Evolutionary conservation across 2,888 invertebrate genomes (phyloP), one percentile per base, ranked within the genome.

Genomic region (Spodoptera littoralis): DNA sequence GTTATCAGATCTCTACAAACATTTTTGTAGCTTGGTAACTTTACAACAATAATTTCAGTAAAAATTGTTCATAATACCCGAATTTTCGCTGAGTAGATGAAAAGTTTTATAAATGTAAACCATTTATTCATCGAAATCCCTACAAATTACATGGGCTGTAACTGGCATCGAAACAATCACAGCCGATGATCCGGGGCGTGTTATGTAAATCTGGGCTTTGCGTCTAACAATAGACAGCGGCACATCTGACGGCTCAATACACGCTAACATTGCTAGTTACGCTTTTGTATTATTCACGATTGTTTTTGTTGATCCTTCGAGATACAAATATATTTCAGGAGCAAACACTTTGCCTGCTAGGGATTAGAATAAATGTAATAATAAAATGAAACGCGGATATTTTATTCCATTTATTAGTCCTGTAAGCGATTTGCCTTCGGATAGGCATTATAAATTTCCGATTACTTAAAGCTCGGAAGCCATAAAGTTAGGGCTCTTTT

Each of bases 181-280:
- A 89, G 85, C 86, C 90, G 87, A 90, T 92, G 90, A 92, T 93
- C 92, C 90, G 79, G 84, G 79, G 79, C 86, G 84, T 91, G 92
- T 92, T 92, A 93, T 93, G 93, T 88, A 92, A 93, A 93, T 92
- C 90, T 88, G 79, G 86, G 91, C 87, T 92, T 91, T 90, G 83
- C 83, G 80, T 87, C 86, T 89, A 89, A 88, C 90, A 89, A 88
- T 88, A 88, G 87, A 89, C 88, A 85, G 84, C 82, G 84, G 75
- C 82, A 84, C 85, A 86, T 86, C 87, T 88, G 89, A 84, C 81
- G 83, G 77, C 80, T 80, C 85, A 73, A 74, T 77, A 81, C 77
- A 75, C 76, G 75, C 76, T 78, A 80, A 81, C 82, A 82, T 80
- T 72, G 72, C 78, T 82, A 84, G 80, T 81, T 78, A 81, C 73